phyloP scores from a whole-genome alignment of 23 tunicate genomes.

The Phallusia fumigata region DNA sequence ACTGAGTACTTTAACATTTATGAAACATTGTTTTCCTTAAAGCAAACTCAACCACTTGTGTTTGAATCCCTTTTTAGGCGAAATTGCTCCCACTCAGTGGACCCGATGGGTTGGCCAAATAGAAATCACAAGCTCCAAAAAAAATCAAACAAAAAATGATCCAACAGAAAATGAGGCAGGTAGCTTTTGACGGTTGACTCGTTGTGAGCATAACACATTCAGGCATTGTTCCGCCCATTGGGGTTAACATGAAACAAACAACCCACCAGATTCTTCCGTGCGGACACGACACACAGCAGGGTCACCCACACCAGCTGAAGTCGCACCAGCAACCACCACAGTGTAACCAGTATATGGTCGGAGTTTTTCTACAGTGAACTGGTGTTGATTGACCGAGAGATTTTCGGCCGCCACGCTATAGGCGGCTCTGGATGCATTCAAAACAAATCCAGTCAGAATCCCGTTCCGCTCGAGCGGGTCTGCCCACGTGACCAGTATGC shows the following conservation, averaged over 20 bases:
- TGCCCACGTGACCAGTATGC: slow-evolving; percentile 16
- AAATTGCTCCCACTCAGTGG: no score
- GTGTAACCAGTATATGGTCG: slow-evolving; percentile 9
- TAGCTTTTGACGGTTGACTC: no score
- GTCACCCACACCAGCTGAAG: slow-evolving; percentile 20
- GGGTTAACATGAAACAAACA: no score
- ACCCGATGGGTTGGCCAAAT: no score
- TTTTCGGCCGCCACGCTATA: background rate
- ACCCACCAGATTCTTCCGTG: slow-evolving; percentile 42
- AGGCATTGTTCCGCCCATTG: no score
- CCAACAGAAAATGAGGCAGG: no score
- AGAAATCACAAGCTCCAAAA: no score
- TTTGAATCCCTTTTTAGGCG: no score
- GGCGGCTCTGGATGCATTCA: background rate
- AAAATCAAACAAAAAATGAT: no score
- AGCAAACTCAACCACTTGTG: background rate
- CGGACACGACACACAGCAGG: slow-evolving; percentile 7
- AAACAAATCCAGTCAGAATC: background rate
- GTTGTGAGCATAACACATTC: no score
- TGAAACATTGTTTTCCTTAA: no score
- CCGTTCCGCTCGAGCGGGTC: slow-evolving; percentile 30
- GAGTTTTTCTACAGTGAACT: background rate
- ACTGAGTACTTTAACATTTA: no score
- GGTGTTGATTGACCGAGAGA: background rate
- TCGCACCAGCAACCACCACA: slow-evolving; percentile 19